These are phyloP conservation scores for Nephrotoma guestfalica DNA, from an alignment of 2,888 invertebrate genomes.

Conservation along the genomic window DNA sequence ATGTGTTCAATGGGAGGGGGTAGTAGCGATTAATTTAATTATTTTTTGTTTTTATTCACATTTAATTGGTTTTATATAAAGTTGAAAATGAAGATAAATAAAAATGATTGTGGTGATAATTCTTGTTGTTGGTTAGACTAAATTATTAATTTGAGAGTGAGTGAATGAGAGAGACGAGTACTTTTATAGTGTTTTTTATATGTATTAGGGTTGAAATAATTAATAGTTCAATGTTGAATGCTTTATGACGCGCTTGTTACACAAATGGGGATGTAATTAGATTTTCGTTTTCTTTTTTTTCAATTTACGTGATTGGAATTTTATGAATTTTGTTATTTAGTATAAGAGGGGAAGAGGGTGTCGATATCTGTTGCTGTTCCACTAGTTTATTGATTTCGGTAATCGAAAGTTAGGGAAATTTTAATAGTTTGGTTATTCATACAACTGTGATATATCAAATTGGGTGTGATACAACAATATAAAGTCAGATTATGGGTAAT, in stretches of 20 bases:
- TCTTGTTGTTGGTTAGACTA: background rate
- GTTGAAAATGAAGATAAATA: background rate
- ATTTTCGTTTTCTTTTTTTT: background rate
- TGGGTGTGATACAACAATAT: too few species aligned
- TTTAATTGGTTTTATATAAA: background rate
- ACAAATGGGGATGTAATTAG: background rate
- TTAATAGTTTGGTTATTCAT: too few species aligned
- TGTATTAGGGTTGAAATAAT: background rate
- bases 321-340: too few species aligned
- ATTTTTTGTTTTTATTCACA: background rate
- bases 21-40: background rate
- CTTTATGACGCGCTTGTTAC: background rate
- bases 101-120: background rate
- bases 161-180: too few species aligned
- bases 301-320: background rate
- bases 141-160: background rate
- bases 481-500: too few species aligned
- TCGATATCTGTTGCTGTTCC: too few species aligned
- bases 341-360: too few species aligned
- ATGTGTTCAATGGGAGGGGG: background rate
- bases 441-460: too few species aligned
- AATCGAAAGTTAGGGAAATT: too few species aligned
- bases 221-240: background rate
- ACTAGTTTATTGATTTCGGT: too few species aligned
- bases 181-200: background rate